These are phyloP conservation scores for Diaphora mendica DNA, from an alignment of 2,888 invertebrate species.

Conservation along the genomic window DNA sequence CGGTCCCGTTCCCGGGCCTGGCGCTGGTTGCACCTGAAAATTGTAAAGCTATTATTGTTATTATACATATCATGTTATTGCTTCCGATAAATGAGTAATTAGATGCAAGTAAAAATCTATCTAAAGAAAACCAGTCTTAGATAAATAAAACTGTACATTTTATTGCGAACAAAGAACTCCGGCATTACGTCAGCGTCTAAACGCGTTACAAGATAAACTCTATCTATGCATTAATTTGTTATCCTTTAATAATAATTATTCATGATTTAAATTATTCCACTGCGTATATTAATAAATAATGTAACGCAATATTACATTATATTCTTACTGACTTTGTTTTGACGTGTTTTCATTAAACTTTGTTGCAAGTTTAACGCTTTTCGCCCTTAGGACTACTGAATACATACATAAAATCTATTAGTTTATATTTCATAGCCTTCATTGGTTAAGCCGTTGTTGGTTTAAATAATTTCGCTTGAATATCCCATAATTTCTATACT, in stretches of 20 bases:
- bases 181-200: constrained; percentile 45
- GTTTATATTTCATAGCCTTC: background rate
- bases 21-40: too few species aligned
- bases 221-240: constrained; percentile 45
- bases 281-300: constrained; percentile 25
- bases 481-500: background rate
- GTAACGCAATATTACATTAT: constrained; percentile 14
- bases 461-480: background rate
- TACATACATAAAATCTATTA: background rate
- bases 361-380: constrained; percentile 2
- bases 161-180: constrained; percentile 37
- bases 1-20: too few species aligned
- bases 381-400: background rate
- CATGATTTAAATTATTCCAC: constrained; percentile 43
- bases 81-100: background rate
- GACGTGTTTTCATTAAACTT: constrained; percentile 10
- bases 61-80: too few species aligned
- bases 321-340: constrained; percentile 12
- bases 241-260: constrained; percentile 43
- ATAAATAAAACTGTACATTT: background rate
- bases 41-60: too few species aligned
- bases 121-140: background rate
- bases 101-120: too few species aligned
- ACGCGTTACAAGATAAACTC: constrained; percentile 47
- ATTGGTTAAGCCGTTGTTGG: background rate